These are phyloP conservation scores for Perca schrenkii DNA, from an alignment of 2,113 vertebrate species.

Conservation along the genomic window DNA sequence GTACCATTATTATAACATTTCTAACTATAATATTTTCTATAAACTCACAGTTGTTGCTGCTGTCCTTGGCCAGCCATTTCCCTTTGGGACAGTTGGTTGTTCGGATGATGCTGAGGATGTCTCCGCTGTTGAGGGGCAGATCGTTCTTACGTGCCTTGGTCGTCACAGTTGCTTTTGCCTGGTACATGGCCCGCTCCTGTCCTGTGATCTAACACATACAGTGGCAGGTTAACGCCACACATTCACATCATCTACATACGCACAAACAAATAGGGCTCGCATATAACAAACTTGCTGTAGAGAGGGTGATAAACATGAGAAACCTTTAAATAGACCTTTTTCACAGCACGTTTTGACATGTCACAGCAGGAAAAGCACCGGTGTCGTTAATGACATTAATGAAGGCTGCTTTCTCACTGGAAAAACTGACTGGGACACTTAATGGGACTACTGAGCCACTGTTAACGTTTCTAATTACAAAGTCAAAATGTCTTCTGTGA, in stretches of 20 bases:
- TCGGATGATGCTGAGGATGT: slow-evolving; percentile 75
- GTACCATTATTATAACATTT: neutral
- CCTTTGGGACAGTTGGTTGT: slow-evolving; percentile 78
- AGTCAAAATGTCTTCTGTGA: no score
- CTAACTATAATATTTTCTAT: neutral
- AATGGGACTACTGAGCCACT: neutral
- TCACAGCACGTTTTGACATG: neutral
- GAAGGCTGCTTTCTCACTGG: neutral
- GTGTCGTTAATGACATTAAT: neutral
- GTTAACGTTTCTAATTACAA: no score
- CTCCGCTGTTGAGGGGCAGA: slow-evolving; percentile 72
- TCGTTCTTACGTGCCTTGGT: slow-evolving; percentile 73
- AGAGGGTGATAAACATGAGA: neutral
- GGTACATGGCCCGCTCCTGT: slow-evolving; percentile 73
- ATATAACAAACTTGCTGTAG: no score
- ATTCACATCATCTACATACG: neutral
- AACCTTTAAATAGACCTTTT: neutral
- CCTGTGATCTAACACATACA: slow-evolving; percentile 81
- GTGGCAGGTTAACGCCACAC: neutral
- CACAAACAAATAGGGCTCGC: neutral
- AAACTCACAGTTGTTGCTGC: slow-evolving; percentile 85
- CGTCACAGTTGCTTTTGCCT: slow-evolving; percentile 62
- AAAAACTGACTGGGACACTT: neutral
- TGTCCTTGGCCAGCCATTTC: slow-evolving; percentile 80
- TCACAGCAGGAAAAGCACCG: neutral